Conservation (phyloP, 2,888 invertebrate species). For the Cheilosia soror region DNA sequence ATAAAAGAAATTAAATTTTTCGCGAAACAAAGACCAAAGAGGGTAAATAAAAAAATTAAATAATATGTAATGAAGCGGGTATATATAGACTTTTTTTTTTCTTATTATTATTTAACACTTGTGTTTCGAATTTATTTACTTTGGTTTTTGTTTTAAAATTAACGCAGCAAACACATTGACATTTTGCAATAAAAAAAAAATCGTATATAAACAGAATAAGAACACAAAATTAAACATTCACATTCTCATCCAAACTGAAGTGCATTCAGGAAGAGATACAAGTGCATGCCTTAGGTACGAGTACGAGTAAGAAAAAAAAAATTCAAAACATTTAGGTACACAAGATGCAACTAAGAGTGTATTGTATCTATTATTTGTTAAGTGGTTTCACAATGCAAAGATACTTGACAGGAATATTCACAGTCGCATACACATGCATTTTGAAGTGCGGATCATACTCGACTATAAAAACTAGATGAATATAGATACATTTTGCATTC, state of each 20-base stretch:
- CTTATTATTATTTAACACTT: conserved; percentile 66
- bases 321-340: conserved; percentile 28
- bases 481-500: conserved; percentile 29
- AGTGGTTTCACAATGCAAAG: conserved; percentile 53
- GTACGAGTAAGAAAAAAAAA: conserved; percentile 15
- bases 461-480: conserved; percentile 48
- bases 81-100: conserved; percentile 45
- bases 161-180: conserved; percentile 67
- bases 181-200: conserved; percentile 23
- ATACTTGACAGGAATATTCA: conserved; percentile 42
- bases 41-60: conserved; percentile 42
- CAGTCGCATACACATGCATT: conserved; percentile 51
- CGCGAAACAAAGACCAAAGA: conserved; percentile 40
- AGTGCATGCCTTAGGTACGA: conserved; percentile 35
- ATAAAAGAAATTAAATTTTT: not conserved
- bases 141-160: conserved; percentile 43
- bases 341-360: conserved; percentile 61
- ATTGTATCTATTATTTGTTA: conserved; percentile 38
- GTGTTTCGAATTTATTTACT: conserved; percentile 72
- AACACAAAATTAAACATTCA: conserved; percentile 20
- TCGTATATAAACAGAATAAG: not conserved
- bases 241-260: conserved; percentile 61
- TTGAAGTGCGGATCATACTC: conserved; percentile 31
- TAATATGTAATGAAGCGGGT: conserved; percentile 63
- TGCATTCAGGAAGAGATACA: conserved; percentile 38